These are phyloP conservation scores for Bombus waltoni DNA, from an alignment of 1,140 invertebrate species.

Conservation along the genomic window DNA sequence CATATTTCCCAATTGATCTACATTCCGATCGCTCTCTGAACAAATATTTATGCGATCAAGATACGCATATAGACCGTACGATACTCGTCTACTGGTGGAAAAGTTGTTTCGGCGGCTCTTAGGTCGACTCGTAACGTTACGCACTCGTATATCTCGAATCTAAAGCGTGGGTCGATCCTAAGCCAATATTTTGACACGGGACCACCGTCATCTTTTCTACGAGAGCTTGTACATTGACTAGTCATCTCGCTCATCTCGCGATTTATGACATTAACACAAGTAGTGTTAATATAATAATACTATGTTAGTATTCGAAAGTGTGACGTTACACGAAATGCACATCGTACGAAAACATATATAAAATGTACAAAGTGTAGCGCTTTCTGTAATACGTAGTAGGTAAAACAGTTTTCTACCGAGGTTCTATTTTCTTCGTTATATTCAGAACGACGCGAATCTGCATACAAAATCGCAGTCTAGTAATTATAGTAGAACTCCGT, in stretches of 20 bases:
- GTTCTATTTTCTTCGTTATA: too few species aligned
- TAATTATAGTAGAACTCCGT: too few species aligned
- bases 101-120: background rate
- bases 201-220: conserved; percentile 10
- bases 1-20: conserved; percentile 44
- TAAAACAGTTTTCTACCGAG: too few species aligned
- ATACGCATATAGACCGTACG: background rate
- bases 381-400: too few species aligned
- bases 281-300: too few species aligned
- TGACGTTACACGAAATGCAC: too few species aligned
- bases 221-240: background rate
- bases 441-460: too few species aligned
- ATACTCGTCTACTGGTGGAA: background rate
- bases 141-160: background rate
- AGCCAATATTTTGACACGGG: conserved; percentile 45
- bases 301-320: too few species aligned
- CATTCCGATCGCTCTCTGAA: conserved; percentile 37
- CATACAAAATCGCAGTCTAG: too few species aligned
- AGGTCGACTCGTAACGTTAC: background rate
- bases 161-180: conserved; percentile 33
- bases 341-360: too few species aligned
- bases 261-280: conserved; percentile 3
- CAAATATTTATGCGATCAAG: conserved; percentile 36
- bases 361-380: too few species aligned
- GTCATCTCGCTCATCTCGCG: background rate